These are phyloP conservation scores for Caloenas nicobarica DNA, from an alignment of 2,113 vertebrate species.

Conservation along the genomic window DNA sequence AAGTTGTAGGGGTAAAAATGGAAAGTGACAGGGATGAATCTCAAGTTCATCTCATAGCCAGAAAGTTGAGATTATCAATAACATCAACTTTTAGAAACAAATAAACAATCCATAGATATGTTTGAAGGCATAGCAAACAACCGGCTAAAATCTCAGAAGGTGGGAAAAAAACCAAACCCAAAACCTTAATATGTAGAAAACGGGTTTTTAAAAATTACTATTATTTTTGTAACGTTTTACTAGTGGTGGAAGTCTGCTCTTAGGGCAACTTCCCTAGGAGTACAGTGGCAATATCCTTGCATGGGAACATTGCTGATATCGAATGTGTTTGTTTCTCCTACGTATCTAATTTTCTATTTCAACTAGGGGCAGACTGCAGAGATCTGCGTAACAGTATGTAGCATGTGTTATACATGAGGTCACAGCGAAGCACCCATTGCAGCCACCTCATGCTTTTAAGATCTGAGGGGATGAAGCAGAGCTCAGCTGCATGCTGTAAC, in stretches of 20 bases:
- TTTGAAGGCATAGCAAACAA: neutral
- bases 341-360: neutral
- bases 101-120: neutral
- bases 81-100: neutral
- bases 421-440: neutral
- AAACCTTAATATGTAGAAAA: neutral
- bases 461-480: neutral
- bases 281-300: neutral
- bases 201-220: neutral
- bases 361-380: neutral
- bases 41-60: neutral
- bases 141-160: neutral
- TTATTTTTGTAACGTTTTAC: neutral
- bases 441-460: neutral
- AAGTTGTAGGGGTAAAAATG: neutral
- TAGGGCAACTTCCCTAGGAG: neutral
- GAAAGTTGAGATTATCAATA: neutral
- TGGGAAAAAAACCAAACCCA: accelerated
- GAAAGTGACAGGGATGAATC: neutral
- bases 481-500: neutral
- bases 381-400: neutral
- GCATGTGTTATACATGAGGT: neutral
- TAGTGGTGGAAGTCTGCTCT: neutral
- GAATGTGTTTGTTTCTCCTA: neutral
- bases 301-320: neutral